Base-by-base conservation (phyloP, 2,888 invertebrate species). In the Leucophenga montana region DNA sequence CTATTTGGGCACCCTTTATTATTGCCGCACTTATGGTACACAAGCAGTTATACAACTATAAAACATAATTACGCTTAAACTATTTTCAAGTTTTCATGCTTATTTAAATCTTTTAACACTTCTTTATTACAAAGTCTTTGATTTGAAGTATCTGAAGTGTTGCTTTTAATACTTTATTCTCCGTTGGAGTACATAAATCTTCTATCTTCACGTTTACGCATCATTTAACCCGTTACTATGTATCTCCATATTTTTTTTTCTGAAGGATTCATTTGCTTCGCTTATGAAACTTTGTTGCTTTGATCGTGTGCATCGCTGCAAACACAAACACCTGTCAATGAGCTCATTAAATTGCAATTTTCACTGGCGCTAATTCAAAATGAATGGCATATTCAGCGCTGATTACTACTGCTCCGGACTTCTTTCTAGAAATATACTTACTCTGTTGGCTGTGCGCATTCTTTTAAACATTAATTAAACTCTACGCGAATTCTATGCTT, bases 281-380 rank as follows among this genome's bases (percentile, higher is more conserved):
- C 33, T 33, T 5, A 39, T 39, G 39, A 3, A 39, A 39, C 11
- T 16, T 53, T 53, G 53, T 46, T 67, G 27, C 54, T 14, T 27
- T 65, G 20, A 48, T 65, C 56, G 20, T 65, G 31, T 50, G 53
- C 66, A 22, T 3, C 11, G 20, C 9, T 14, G 53, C 27, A 39
- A 20, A 56, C 56, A 33, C 31, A 59, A n/a, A 20, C 66, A 74
- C 67, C 80, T 81, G 84, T 79, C 83, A 82, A 82, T 81, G 78
- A 75, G 81, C 81, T 82, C 78, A 79, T 81, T 80, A 84, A 84
- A 84, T 71, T 79, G 83, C 77, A 72, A 81, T 82, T 79, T 78
- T 39, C 67, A 68, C 54, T 14, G 46, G 46, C 70, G 72, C 71
- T 78, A 69, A 78, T 71, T 72, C 71, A 62, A 70, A 69, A 67